These are phyloP conservation scores for Strigamia transsilvanica DNA, from an alignment of 2,888 invertebrate genomes.

Conservation along the genomic window DNA sequence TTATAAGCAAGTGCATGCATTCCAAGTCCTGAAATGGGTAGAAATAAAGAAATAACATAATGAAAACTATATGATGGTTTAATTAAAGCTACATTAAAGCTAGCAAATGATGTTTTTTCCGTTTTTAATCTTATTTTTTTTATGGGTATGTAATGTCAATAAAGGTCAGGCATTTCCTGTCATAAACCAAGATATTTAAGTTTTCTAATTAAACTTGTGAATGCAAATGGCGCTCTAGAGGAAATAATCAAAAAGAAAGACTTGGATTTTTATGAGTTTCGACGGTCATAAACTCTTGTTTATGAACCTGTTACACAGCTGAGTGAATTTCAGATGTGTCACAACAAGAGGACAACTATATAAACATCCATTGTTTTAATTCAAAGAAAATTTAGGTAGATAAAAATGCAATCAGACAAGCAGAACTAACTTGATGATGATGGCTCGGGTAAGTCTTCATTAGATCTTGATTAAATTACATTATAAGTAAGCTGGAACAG, in stretches of 20 bases:
- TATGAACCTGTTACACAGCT: slow-evolving; percentile 6
- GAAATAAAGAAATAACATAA: too few relatives aligned
- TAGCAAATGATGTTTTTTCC: too few relatives aligned
- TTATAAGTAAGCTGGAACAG: too few relatives aligned
- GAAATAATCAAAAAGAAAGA: not conserved
- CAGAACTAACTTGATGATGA: not conserved
- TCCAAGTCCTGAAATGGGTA: too few relatives aligned
- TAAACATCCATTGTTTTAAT: not conserved
- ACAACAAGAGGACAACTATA: not conserved
- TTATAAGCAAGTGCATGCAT: too few relatives aligned
- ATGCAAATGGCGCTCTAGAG: not conserved
- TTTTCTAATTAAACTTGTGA: slow-evolving; percentile 26
- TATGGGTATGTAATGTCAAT: not conserved
- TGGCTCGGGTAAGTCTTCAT: too few relatives aligned
- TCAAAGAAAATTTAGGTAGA: not conserved
- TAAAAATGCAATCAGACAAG: not conserved
- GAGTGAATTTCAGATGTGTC: not conserved
- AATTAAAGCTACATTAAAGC: too few relatives aligned
- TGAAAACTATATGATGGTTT: too few relatives aligned
- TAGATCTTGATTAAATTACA: too few relatives aligned
- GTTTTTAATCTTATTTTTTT: not conserved
- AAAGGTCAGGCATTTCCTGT: slow-evolving; percentile 1
- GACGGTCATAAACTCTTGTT: not conserved
- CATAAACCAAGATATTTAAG: not conserved
- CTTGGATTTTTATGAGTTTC: slow-evolving; percentile 1